These are phyloP conservation scores for Dendrophyllia cribrosa DNA, from an alignment of 64 coral and sea anemone genomes.

Conservation along the genomic window DNA sequence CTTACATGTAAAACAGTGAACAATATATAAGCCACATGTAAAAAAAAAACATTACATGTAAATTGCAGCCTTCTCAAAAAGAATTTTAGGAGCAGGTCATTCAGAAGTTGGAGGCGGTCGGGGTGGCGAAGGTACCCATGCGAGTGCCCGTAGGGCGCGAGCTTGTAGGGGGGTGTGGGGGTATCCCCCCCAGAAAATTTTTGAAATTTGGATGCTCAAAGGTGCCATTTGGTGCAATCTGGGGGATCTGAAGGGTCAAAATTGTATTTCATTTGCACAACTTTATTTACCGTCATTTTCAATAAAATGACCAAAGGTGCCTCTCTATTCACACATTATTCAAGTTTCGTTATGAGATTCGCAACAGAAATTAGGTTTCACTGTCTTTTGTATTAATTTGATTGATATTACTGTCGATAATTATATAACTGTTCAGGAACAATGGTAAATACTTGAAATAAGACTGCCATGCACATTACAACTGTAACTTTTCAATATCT, in stretches of 20 bases:
- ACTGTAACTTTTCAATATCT: slow-evolving; percentile 27
- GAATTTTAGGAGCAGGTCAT: too few relatives aligned
- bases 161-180: not conserved
- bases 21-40: too few relatives aligned
- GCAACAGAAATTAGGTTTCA: slow-evolving; percentile 40
- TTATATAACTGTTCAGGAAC: slow-evolving; percentile 28
- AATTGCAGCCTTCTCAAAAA: too few relatives aligned
- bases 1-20: too few relatives aligned
- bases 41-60: too few relatives aligned
- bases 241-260: slow-evolving; percentile 16
- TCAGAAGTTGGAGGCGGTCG: too few relatives aligned
- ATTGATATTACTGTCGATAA: slow-evolving; percentile 27
- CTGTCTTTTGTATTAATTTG: slow-evolving; percentile 47
- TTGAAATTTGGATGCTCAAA: not conserved
- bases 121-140: too few relatives aligned
- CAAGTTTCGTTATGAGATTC: slow-evolving; percentile 57
- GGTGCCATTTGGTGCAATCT: not conserved
- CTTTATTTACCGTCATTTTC: slow-evolving; percentile 57
- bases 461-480: slow-evolving; percentile 22
- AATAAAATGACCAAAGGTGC: slow-evolving; percentile 60
- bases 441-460: slow-evolving; percentile 40
- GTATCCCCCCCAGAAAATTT: not conserved
- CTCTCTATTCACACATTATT: slow-evolving; percentile 39
- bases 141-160: not conserved
- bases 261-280: slow-evolving; percentile 68